Conservation (phyloP, 2,888 invertebrate species). For the Drymonia ruficornis region DNA sequence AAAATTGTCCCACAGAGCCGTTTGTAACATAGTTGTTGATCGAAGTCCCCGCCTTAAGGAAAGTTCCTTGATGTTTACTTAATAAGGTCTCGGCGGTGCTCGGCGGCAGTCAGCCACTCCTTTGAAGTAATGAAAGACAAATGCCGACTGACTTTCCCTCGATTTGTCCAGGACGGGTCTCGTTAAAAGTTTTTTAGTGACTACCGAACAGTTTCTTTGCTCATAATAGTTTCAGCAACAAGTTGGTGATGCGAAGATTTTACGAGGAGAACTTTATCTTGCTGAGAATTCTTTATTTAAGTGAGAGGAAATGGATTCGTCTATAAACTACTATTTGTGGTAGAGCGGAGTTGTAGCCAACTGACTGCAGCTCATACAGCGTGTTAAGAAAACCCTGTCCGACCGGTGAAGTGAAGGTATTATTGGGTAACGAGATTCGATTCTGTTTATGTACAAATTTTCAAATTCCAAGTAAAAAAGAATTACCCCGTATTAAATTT, state of each 20-base stretch:
- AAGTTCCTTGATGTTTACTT: constrained; percentile 24
- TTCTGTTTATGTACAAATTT: too few species aligned
- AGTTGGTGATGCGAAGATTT: not conserved
- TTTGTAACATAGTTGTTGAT: not conserved
- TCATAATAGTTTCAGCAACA: not conserved
- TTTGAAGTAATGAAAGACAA: constrained; percentile 26
- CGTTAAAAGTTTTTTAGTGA: constrained; percentile 27
- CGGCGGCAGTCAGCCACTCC: constrained; percentile 10
- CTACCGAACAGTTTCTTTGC: not conserved
- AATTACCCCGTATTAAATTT: too few species aligned
- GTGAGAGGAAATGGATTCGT: too few species aligned
- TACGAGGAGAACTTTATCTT: too few species aligned
- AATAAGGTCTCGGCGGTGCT: constrained; percentile 18
- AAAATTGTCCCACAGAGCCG: not conserved
- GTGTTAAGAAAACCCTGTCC: too few species aligned
- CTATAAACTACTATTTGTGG: too few species aligned
- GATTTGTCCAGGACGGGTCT: constrained; percentile 12
- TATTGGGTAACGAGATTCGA: too few species aligned
- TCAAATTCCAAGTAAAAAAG: too few species aligned
- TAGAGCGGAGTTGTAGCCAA: too few species aligned
- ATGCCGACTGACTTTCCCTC: constrained; percentile 14
- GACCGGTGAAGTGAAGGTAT: too few species aligned
- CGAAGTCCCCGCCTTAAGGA: not conserved
- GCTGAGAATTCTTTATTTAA: too few species aligned
- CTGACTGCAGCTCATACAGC: too few species aligned